Percentiles rank a stretch among this genome's conserved stretches.
These are phyloP conservation scores for Euura saliciscinereae DNA, from an alignment of 1,140 invertebrate genomes.

Conservation along the genomic window DNA sequence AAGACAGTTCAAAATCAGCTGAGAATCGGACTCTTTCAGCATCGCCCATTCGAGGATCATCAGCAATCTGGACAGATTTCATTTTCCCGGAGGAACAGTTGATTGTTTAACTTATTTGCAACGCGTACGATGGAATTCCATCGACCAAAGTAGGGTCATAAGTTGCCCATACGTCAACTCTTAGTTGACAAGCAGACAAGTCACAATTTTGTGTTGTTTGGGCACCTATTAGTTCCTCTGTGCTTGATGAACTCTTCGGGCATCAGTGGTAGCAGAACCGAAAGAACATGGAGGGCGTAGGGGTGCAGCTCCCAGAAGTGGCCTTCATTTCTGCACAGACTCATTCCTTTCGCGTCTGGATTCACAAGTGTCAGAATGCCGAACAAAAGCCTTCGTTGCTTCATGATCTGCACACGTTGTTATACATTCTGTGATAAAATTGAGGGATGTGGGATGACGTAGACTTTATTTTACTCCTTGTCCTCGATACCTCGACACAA, in stretches of 20 bases:
- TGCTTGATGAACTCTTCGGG: constrained; percentile 37
- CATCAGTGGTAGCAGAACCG: constrained; percentile 36
- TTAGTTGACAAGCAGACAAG: neutral
- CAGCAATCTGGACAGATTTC: constrained; percentile 29
- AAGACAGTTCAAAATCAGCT: constrained; percentile 19
- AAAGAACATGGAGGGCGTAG: constrained; percentile 32
- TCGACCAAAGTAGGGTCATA: no score
- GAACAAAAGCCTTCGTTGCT: constrained; percentile 25
- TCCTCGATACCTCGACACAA: constrained; percentile 9
- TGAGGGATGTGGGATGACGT: neutral
- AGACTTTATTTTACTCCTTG: constrained; percentile 17
- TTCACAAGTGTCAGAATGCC: constrained; percentile 35
- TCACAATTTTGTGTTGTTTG: neutral
- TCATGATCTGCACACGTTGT: constrained; percentile 31
- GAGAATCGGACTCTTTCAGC: constrained; percentile 24
- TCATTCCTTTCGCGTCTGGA: constrained; percentile 13
- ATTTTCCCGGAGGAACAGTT: neutral
- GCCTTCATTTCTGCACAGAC: constrained; percentile 19
- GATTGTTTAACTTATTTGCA: neutral
- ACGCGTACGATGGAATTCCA: neutral
- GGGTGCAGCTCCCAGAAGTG: constrained; percentile 38
- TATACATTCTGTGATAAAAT: neutral
- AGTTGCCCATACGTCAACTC: no score
- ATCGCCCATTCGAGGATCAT: constrained; percentile 31
- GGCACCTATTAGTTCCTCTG: constrained; percentile 33